Percentiles rank a stretch among this genome's conserved stretches.
These are phyloP conservation scores for Labeo calbasu DNA, from an alignment of 2,797 vertebrate species.

Conservation along the genomic window DNA sequence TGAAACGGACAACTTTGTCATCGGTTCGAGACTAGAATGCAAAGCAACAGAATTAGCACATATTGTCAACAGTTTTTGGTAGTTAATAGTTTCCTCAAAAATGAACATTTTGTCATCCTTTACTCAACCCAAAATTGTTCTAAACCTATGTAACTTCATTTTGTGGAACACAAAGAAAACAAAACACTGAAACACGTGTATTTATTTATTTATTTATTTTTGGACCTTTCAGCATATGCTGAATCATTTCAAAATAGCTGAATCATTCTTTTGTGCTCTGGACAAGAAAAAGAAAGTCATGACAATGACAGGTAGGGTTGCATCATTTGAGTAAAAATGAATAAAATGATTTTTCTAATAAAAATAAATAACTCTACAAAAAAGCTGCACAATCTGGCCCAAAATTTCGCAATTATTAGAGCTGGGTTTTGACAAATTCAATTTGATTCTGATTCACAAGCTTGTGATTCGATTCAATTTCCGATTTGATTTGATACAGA, in stretches of 20 bases:
- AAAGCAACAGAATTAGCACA: constrained; percentile 1
- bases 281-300: not conserved
- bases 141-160: not conserved
- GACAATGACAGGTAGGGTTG: not conserved
- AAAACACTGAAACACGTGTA: too few relatives aligned
- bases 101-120: not conserved
- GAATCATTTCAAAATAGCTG: not conserved
- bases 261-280: not conserved
- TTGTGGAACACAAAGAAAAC: not conserved
- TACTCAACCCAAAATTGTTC: not conserved
- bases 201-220: not conserved
- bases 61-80: not conserved
- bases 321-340: not conserved
- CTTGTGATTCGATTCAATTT: too few relatives aligned
- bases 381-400: too few relatives aligned
- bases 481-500: too few relatives aligned
- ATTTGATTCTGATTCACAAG: too few relatives aligned
- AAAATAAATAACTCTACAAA: too few relatives aligned
- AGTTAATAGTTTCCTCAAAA: not conserved
- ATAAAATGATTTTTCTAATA: not conserved
- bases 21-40: constrained; percentile 89
- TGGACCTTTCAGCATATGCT: too few relatives aligned
- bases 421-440: too few relatives aligned
- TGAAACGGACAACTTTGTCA: constrained; percentile 93
- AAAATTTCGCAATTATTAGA: too few relatives aligned